phyloP scores from a whole-genome alignment of 2,797 vertebrate genomes.

The Sciurus carolinensis region DNA sequence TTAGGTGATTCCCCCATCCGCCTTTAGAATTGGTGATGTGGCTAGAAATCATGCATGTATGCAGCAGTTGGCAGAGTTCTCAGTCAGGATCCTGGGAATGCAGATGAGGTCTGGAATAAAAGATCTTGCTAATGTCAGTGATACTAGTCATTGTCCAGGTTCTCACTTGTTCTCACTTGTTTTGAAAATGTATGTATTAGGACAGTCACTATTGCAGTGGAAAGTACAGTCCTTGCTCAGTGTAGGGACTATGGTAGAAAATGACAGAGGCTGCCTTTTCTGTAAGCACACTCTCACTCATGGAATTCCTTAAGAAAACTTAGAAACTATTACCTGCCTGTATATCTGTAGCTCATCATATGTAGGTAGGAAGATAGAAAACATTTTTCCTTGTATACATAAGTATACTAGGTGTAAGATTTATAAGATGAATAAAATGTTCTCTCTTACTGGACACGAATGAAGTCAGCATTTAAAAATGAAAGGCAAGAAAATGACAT shows the following conservation, averaged over 20 bases:
- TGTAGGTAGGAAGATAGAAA: slow-evolving; percentile 26
- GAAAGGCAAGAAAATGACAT: neutral
- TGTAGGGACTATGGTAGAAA: slow-evolving; percentile 79
- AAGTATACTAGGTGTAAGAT: neutral
- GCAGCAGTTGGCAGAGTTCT: slow-evolving; percentile 84
- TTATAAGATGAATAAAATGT: slow-evolving; percentile 24
- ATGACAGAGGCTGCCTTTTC: slow-evolving; percentile 20
- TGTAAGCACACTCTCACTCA: slow-evolving; percentile 54
- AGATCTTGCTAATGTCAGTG: slow-evolving; percentile 47
- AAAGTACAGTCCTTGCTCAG: slow-evolving; percentile 84
- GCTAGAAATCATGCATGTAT: slow-evolving; percentile 73
- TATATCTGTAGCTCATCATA: slow-evolving; percentile 64
- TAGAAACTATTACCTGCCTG: slow-evolving; percentile 71
- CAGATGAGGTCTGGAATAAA: slow-evolving; percentile 68
- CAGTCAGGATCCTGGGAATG: slow-evolving; percentile 74
- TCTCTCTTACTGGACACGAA: slow-evolving; percentile 6
- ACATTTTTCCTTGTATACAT: neutral
- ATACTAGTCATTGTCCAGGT: slow-evolving; percentile 18
- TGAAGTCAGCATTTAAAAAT: slow-evolving; percentile 39
- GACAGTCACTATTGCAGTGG: slow-evolving; percentile 75
- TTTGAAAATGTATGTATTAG: slow-evolving; percentile 5
- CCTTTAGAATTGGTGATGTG: slow-evolving; percentile 81
- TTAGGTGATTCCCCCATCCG: slow-evolving; percentile 78
- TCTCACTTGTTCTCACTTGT: slow-evolving; percentile 21
- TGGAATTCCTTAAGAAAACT: slow-evolving; percentile 84